Evolutionary conservation across 2,888 invertebrate species (phyloP).

Genomic region (Priocnemis perturbator): DNA sequence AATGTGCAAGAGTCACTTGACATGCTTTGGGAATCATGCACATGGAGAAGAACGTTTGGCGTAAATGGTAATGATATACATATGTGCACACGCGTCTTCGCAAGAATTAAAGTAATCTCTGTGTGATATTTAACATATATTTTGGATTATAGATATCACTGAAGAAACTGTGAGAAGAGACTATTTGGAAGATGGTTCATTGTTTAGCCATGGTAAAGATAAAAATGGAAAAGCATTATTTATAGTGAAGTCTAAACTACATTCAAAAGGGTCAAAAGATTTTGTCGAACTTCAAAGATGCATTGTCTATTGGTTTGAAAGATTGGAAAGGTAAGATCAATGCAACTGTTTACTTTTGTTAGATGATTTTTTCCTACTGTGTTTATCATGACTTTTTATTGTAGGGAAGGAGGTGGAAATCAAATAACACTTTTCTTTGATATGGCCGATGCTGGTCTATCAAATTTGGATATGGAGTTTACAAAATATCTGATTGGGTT

Average conservation of each 20-base stretch:
- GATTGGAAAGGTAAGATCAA: constrained; percentile 80
- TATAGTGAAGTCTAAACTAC: constrained; percentile 88
- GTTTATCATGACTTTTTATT: constrained; percentile 47
- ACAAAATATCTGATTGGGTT: constrained; percentile 90
- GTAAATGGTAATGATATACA: constrained; percentile 79
- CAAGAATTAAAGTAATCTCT: neutral
- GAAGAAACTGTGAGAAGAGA: constrained; percentile 83
- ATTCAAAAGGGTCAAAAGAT: constrained; percentile 86
- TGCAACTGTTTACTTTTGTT: neutral
- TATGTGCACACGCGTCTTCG: too few species aligned
- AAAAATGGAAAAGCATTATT: constrained; percentile 87
- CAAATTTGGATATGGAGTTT: constrained; percentile 94
- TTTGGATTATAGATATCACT: constrained; percentile 78
- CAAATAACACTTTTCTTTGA: constrained; percentile 92
- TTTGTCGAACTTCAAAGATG: constrained; percentile 86
- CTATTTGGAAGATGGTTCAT: constrained; percentile 85
- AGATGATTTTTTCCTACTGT: neutral
- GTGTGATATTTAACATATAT: too few species aligned
- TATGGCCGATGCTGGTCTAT: constrained; percentile 90
- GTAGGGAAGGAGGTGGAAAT: constrained; percentile 83
- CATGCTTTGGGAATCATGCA: constrained; percentile 88
- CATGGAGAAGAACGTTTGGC: constrained; percentile 88
- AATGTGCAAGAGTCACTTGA: constrained; percentile 82
- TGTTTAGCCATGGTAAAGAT: constrained; percentile 88
- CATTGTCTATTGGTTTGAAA: constrained; percentile 91